Percentiles rank a stretch among this genome's conserved stretches.
These are phyloP conservation scores for Orthosia gothica DNA, from an alignment of 2,888 invertebrate species.

Conservation along the genomic window DNA sequence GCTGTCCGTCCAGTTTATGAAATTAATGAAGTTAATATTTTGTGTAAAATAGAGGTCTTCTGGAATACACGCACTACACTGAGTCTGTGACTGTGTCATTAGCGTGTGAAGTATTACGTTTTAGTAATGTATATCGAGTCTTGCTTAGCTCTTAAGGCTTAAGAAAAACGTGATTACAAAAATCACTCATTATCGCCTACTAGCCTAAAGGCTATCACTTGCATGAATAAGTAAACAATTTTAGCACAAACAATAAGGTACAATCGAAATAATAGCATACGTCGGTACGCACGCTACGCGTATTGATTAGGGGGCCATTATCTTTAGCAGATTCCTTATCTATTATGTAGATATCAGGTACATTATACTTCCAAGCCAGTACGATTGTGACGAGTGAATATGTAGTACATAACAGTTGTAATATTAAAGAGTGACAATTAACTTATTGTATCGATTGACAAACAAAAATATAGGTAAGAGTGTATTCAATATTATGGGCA, in stretches of 20 bases:
- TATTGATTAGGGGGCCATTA: conserved; percentile 65
- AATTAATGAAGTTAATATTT: conserved; percentile 4
- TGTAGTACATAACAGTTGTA: conserved; percentile 56
- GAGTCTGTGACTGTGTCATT: neutral
- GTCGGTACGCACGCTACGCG: conserved; percentile 38
- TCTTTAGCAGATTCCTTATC: conserved; percentile 63
- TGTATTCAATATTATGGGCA: conserved; percentile 4
- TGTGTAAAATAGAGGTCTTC: neutral
- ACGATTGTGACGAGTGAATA: conserved; percentile 61
- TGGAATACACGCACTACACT: neutral
- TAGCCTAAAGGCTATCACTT: neutral
- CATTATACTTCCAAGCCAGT: conserved; percentile 63
- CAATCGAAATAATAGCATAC: conserved; percentile 20
- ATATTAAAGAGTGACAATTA: conserved; percentile 35
- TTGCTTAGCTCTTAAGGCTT: neutral
- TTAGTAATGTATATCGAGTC: too few species aligned
- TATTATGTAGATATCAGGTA: conserved; percentile 59
- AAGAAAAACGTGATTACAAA: neutral
- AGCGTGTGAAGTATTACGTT: too few species aligned
- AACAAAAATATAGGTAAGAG: conserved; percentile 38
- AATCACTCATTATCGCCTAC: neutral
- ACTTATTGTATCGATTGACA: conserved; percentile 18
- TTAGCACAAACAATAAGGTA: neutral
- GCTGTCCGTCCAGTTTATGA: conserved; percentile 7
- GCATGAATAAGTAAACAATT: neutral